Percentiles rank a stretch among this genome's conserved stretches.
Evolutionary conservation across 2,797 vertebrate species (phyloP).

Genomic region (Eidolon dupreanum): DNA sequence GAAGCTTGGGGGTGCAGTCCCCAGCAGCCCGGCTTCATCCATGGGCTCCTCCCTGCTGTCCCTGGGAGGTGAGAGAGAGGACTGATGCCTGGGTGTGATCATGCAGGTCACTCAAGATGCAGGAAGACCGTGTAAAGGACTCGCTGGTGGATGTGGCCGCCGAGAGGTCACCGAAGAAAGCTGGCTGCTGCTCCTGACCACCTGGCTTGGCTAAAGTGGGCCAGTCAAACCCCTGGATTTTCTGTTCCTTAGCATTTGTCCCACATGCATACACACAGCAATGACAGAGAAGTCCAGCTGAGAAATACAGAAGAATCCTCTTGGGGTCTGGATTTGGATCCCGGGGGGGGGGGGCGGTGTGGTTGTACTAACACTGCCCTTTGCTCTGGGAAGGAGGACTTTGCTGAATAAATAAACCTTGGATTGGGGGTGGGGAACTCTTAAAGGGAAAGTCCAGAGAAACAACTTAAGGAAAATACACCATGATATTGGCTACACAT

Average conservation of each 20-base stretch:
- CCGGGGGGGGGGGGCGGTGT: no score
- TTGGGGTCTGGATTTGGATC: neutral
- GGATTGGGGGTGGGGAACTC: no score
- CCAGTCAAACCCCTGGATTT: accelerated
- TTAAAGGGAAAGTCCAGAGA: neutral
- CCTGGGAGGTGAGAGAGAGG: neutral
- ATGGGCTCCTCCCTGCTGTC: neutral
- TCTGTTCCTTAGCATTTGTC: neutral
- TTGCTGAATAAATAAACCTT: neutral
- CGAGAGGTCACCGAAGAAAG: constrained; percentile 69
- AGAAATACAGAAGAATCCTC: neutral
- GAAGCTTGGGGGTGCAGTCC: accelerated
- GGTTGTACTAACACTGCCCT: neutral
- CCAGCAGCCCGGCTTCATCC: no score
- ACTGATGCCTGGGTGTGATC: neutral
- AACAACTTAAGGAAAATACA: neutral
- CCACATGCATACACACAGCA: neutral
- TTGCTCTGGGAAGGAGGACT: neutral
- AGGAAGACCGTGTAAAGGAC: constrained; percentile 81
- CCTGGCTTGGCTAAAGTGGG: accelerated
- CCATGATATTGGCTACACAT: neutral
- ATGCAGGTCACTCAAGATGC: constrained; percentile 82
- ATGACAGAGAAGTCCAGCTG: neutral
- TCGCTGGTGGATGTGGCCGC: constrained; percentile 66
- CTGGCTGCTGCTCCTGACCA: constrained; percentile 82